A percentile compares a stretch with the other conserved stretches of the same genome.
phyloP scores from a whole-genome alignment of 2,797 vertebrate genomes.

The Florisuga fusca region DNA sequence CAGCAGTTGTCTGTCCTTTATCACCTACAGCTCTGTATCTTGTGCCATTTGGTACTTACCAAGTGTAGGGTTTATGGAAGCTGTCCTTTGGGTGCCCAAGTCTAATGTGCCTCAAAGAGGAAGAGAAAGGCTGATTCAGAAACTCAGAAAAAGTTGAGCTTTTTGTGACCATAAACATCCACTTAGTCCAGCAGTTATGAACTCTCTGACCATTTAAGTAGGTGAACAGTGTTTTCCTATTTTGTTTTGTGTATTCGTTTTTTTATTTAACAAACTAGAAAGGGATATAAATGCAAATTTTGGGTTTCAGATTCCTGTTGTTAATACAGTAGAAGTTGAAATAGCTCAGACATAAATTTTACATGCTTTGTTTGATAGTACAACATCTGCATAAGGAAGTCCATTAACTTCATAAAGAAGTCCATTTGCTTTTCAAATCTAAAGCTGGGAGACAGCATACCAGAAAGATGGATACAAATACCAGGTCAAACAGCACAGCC shows the following conservation, averaged over 20 bases:
- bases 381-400: not conserved
- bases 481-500: not conserved
- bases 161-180: not conserved
- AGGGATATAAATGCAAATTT: not conserved
- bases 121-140: not conserved
- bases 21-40: not conserved
- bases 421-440: not conserved
- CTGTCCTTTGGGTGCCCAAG: not conserved
- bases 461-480: not conserved
- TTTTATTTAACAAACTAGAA: not conserved
- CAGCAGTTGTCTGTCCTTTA: not conserved
- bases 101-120: fast-evolving
- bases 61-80: not conserved
- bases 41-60: not conserved
- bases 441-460: not conserved
- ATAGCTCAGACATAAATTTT: not conserved
- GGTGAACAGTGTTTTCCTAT: not conserved
- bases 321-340: not conserved
- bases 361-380: not conserved
- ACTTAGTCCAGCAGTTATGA: not conserved
- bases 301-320: not conserved
- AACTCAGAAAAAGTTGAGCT: not conserved
- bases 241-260: not conserved
- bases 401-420: not conserved
- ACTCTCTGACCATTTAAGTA: not conserved